Base-by-base conservation (phyloP, 2,797 vertebrate species). In the Hyperoplus lanceolatus region DNA sequence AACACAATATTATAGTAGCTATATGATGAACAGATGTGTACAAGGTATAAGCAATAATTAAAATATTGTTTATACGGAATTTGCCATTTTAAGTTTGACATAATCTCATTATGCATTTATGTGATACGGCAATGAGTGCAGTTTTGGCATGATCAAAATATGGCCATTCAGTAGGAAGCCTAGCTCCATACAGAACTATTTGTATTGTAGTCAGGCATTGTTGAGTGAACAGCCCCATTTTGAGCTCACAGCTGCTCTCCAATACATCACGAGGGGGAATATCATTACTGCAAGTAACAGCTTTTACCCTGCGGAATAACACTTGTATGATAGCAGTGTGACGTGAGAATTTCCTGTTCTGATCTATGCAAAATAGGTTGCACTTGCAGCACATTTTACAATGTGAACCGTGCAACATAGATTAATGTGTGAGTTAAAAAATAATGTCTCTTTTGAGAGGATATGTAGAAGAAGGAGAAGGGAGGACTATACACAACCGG, bases 201-300 rank as follows among this genome's bases (percentile, higher is more conserved):
- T 29, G 29, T 29, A 29, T 29, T 29, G 29, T 29, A 29, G 29
- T 29, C 29, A 29, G 29, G 29, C 29, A 29, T 2, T 18, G 48
- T 36, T 4, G 43, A 11, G 7, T 55, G 8, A 73, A 9, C 11
- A 48, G 57, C 58, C 21, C 46, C 4, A 36, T 54, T 64, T 63
- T 29, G 16, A 54, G 3, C 51, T 68, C 48, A 53, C 18, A 61
- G 64, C 8, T 65, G 50, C 15, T 66, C 45, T 50, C 45, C 43
- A 15, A 36, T 58, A 61, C 49, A 74, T 74, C 42, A 12, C 6
- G 11, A n/a, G 8, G 43, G 13, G 43, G 13, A 50, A 54, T 59
- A 5, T 36, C 64, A 68, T 53, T 65, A 4, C 36, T n/a, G 64
- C 16, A 54, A 41, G 15, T 36, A 38, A 55, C 39, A 46, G 43